Evolutionary conservation across 2,888 invertebrate genomes (phyloP).

Genomic region (Bhutanitis thaidina): DNA sequence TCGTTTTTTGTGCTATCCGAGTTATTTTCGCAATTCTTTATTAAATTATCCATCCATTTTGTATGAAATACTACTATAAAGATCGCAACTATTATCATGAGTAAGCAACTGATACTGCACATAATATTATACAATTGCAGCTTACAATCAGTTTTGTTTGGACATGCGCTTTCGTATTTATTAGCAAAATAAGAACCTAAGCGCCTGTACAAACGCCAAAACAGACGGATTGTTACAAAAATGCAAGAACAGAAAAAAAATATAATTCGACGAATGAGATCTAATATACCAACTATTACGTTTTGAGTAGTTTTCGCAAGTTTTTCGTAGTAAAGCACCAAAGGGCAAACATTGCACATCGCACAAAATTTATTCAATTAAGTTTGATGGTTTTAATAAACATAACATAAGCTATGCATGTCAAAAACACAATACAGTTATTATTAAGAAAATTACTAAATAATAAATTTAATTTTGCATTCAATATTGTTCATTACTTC

Average conservation of each 20-base stretch:
- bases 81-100: slow-evolving; percentile 8
- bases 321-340: slow-evolving; percentile 11
- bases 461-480: not conserved
- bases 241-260: slow-evolving; percentile 1
- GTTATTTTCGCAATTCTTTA: slow-evolving; percentile 1
- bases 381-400: not conserved
- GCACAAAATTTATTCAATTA: slow-evolving; percentile 12
- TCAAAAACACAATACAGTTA: not conserved
- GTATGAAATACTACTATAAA: slow-evolving; percentile 21
- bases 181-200: not conserved
- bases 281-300: slow-evolving; percentile 7
- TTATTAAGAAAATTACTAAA: too few relatives aligned
- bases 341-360: slow-evolving; percentile 15
- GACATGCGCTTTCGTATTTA: slow-evolving; percentile 3
- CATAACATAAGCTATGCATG: not conserved
- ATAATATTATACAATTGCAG: slow-evolving; percentile 10
- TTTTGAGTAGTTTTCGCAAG: slow-evolving; percentile 15
- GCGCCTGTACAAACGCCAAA: not conserved
- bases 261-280: slow-evolving; percentile 7
- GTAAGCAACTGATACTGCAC: slow-evolving; percentile 17
- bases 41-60: slow-evolving; percentile 18
- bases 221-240: not conserved
- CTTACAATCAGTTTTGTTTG: not conserved
- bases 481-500: slow-evolving; percentile 7
- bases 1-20: not conserved